These are phyloP conservation scores for Andrena dorsata DNA, from an alignment of 2,888 invertebrate species.

Conservation along the genomic window DNA sequence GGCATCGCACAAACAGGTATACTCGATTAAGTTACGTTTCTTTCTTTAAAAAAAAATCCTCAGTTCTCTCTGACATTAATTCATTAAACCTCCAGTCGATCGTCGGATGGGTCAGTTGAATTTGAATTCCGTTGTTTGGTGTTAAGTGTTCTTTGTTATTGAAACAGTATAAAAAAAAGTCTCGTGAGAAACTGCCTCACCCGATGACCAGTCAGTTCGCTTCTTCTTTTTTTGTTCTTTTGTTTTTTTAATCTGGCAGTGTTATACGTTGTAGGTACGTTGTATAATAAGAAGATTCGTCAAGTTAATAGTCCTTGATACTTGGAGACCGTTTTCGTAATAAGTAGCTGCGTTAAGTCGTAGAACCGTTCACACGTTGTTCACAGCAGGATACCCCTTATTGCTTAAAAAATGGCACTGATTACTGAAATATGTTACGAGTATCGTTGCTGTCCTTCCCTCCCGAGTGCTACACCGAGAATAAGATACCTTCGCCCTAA, in stretches of 20 bases:
- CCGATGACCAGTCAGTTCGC: constrained; percentile 48
- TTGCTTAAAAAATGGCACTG: constrained; percentile 84
- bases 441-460: constrained; percentile 72
- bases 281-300: constrained; percentile 68
- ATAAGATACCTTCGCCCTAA: constrained; percentile 59
- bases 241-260: constrained; percentile 75
- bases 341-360: constrained; percentile 56
- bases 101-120: constrained; percentile 53
- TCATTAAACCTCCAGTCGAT: constrained; percentile 52
- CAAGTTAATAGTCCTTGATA: constrained; percentile 68
- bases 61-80: constrained; percentile 48
- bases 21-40: constrained; percentile 52
- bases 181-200: constrained; percentile 40
- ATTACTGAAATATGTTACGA: constrained; percentile 77
- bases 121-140: constrained; percentile 13
- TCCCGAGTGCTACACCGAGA: constrained; percentile 33
- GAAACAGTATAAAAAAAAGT: constrained; percentile 28
- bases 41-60: constrained; percentile 52
- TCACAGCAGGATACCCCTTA: constrained; percentile 76
- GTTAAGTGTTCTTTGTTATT: background rate
- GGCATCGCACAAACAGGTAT: constrained; percentile 67
- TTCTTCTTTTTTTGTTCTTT: constrained; percentile 16
- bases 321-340: constrained; percentile 64
- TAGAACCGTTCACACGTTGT: constrained; percentile 62
- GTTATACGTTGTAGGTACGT: constrained; percentile 74